A percentile compares a stretch with the other conserved stretches of the same genome.
These are phyloP conservation scores for Pegea sp. DNA, from an alignment of 23 tunicate genomes.

Conservation along the genomic window DNA sequence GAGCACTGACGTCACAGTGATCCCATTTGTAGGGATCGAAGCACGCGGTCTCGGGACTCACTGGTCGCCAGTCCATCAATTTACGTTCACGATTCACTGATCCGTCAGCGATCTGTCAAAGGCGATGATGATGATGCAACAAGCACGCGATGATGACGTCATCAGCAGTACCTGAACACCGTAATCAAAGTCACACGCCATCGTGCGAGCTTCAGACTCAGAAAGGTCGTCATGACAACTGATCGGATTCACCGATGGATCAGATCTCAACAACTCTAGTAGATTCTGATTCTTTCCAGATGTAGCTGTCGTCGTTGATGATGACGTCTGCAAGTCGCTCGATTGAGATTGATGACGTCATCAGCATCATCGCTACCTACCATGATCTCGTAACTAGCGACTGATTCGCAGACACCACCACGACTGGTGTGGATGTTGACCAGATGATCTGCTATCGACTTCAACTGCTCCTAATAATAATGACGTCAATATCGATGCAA, in stretches of 20 bases:
- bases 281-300: neutral
- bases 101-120: conserved; percentile 68
- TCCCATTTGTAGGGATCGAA: conserved; percentile 95
- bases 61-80: conserved; percentile 45
- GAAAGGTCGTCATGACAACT: conserved; percentile 13
- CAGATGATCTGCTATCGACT: neutral
- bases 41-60: conserved; percentile 24
- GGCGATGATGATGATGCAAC: no score
- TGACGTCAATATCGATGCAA: neutral
- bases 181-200: conserved; percentile 81
- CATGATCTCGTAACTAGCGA: neutral
- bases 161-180: conserved; percentile 97
- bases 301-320: conserved; percentile 4
- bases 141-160: no score
- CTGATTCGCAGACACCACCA: neutral
- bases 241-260: no score
- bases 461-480: neutral
- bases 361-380: no score
- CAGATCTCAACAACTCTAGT: neutral
- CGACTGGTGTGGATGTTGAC: neutral
- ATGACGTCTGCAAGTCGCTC: no score
- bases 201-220: conserved; percentile 78
- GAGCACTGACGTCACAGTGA: conserved; percentile 4
- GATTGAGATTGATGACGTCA: no score
- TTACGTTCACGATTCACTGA: conserved; percentile 58